A percentile compares a stretch with the other conserved stretches of the same genome.
Evolutionary conservation across 2,113 vertebrate species (phyloP).

Genomic region (Cyanoliseus patagonus): DNA sequence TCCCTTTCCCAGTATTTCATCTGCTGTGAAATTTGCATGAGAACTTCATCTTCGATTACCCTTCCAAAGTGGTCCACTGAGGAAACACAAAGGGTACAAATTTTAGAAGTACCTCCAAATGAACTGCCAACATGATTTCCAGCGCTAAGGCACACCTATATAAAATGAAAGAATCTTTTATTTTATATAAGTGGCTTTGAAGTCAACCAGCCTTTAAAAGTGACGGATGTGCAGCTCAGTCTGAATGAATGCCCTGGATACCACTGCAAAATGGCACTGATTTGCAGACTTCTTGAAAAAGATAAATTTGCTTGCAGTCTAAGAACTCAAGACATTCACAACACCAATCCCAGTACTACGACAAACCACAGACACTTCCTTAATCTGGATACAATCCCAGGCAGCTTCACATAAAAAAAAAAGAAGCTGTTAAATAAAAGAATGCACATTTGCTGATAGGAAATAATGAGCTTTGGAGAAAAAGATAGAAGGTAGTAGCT

Average conservation of each 20-base stretch:
- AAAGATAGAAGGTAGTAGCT: neutral
- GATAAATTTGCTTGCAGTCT: neutral
- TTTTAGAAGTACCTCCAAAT: neutral
- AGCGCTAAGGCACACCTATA: neutral
- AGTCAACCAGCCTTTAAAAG: neutral
- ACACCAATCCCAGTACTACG: neutral
- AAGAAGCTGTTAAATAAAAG: neutral
- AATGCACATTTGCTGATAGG: neutral
- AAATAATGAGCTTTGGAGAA: neutral
- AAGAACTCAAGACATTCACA: neutral
- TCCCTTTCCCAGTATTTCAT: neutral
- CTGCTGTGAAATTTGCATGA: neutral
- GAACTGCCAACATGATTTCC: neutral
- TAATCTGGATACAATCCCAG: neutral
- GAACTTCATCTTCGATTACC: neutral
- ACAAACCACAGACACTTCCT: neutral
- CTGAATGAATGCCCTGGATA: neutral
- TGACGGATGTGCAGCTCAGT: neutral
- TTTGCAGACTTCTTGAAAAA: neutral
- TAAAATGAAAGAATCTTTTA: neutral
- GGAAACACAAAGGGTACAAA: neutral
- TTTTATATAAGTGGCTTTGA: neutral
- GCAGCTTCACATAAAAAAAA: fast-evolving
- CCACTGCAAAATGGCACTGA: neutral
- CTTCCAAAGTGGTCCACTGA: neutral